Base-by-base conservation (phyloP, 2,888 invertebrate genomes). In the Hecatera dysodea region DNA sequence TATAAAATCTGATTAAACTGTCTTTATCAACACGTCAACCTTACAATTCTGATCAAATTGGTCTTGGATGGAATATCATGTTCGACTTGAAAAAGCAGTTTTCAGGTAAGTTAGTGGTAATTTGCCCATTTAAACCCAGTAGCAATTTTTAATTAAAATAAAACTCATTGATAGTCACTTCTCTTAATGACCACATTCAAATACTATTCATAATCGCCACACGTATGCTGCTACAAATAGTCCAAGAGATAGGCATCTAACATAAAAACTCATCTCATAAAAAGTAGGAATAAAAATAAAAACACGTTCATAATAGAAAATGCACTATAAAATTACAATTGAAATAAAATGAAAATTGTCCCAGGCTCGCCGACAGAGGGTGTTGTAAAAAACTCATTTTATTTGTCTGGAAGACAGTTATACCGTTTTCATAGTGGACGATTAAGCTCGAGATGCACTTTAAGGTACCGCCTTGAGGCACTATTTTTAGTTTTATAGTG, bases 371-470 rank as follows among this genome's bases (percentile, higher is more conserved):
- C 90, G 91, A 92, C 92, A 90, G 86, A 90, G 85, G 81, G 83
- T 83, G 87, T 78, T 88, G 87, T 93, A 93, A 93, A 93, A 88
- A 90, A 88, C 87, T 89, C 87, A 90, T 89, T 93, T 93, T 93
- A 94, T 93, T 91, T 90, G 89, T 90, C 84, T 78, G 60, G 56
- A 42, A 66, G 90, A 90, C 90, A 89, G 89, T 90, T 91, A 89
- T 88, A 84, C 86, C 81, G 87, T 89, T 87, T 89, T 89, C 89
- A 89, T 88, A 87, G 85, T 69, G 82, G 83, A 80, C 90, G 86
- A 90, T 92, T 91, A 92, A 89, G 87, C 80, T 69, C 63, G 69
- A 72, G 82, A 78, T 80, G 85, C 86, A 86, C 81, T 87, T 89
- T 84, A 85, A 87, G 85, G 83, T 74, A 83, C 84, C 83, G 86